Conservation (phyloP, 2,113 vertebrate genomes). For the Amblyornis subalaris region DNA sequence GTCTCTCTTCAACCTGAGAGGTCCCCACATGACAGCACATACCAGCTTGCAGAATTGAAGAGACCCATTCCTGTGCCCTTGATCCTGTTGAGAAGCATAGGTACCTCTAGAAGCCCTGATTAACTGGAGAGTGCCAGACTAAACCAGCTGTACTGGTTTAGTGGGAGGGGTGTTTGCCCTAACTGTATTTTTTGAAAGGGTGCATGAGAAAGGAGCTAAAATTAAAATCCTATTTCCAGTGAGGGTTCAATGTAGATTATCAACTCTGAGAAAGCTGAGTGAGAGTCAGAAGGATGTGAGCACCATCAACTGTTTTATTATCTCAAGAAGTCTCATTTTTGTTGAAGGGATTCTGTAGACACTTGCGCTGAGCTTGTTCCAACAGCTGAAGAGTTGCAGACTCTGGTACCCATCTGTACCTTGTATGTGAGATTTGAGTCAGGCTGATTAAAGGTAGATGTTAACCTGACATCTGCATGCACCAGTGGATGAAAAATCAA, state of each 20-base stretch:
- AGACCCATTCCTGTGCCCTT: not conserved
- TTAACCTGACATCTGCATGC: not conserved
- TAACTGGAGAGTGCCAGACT: not conserved
- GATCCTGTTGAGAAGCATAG: not conserved
- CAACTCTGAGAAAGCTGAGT: not conserved
- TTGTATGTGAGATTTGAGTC: not conserved
- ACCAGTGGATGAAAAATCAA: not conserved
- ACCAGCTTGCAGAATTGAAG: not conserved
- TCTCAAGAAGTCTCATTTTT: not conserved
- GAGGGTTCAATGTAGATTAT: not conserved
- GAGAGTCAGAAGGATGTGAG: not conserved
- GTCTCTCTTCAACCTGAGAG: not conserved
- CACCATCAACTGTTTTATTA: not conserved
- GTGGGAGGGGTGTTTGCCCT: not conserved
- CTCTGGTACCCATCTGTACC: not conserved
- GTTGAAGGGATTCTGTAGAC: not conserved
- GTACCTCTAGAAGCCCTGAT: not conserved
- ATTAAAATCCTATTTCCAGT: not conserved
- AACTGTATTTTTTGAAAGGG: not conserved
- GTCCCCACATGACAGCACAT: not conserved
- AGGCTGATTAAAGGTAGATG: not conserved
- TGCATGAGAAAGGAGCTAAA: not conserved
- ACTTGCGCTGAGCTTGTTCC: not conserved
- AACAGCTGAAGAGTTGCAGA: not conserved
- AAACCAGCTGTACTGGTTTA: not conserved